phyloP scores from a whole-genome alignment of 2,888 invertebrate genomes.

The Habrosyne pyritoides region DNA sequence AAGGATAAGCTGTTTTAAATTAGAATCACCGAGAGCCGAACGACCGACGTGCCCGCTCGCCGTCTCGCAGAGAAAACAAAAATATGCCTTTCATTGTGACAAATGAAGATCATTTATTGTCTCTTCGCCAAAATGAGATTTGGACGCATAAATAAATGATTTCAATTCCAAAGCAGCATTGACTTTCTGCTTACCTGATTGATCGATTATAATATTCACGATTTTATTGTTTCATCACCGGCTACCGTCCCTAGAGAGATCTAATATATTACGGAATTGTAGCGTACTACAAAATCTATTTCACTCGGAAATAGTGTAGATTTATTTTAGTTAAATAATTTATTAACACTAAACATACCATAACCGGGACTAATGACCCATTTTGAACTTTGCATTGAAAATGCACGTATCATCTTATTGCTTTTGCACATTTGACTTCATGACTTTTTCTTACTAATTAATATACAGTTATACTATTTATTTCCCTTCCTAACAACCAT shows the following conservation, averaged over 20 bases:
- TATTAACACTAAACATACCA: too few relatives aligned
- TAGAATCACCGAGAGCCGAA: constrained; percentile 65
- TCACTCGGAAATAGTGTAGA: too few relatives aligned
- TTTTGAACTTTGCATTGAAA: too few relatives aligned
- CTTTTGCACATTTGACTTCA: too few relatives aligned
- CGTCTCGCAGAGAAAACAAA: constrained; percentile 41
- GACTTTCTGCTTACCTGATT: neutral
- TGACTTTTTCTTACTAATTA: too few relatives aligned
- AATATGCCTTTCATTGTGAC: constrained; percentile 48
- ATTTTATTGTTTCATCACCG: neutral
- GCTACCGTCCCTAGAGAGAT: neutral
- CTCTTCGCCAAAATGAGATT: constrained; percentile 31
- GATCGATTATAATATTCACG: neutral
- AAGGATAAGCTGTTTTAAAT: constrained; percentile 65
- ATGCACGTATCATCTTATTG: too few relatives aligned
- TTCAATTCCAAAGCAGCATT: neutral
- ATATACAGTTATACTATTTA: too few relatives aligned
- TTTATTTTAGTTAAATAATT: too few relatives aligned
- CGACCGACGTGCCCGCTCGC: constrained; percentile 51
- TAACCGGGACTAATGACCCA: too few relatives aligned
- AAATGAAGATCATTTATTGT: constrained; percentile 44
- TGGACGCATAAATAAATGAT: neutral
- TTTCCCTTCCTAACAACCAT: too few relatives aligned
- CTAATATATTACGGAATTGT: too few relatives aligned
- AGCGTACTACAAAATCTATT: too few relatives aligned